Conservation (phyloP, 2,113 vertebrate genomes). For the Hypomesus transpacificus region DNA sequence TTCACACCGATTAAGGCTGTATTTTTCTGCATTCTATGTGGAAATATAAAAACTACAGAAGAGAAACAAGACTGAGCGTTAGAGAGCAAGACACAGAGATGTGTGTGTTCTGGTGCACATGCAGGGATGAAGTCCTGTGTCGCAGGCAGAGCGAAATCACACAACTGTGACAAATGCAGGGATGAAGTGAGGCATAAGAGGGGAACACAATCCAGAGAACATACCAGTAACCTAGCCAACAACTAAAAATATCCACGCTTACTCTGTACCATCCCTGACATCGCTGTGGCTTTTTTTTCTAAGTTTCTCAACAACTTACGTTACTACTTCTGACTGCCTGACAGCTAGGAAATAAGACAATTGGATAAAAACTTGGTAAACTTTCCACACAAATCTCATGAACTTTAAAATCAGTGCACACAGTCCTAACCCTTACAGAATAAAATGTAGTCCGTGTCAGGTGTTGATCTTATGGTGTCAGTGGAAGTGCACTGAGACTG, state of each 20-base stretch:
- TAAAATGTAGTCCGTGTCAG: too few species aligned
- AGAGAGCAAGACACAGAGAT: background rate
- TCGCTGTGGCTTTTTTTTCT: background rate
- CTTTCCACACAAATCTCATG: conserved; percentile 18
- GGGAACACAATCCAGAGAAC: background rate
- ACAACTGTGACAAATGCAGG: conserved; percentile 31
- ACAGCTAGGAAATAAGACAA: conserved; percentile 11
- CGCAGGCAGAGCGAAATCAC: background rate
- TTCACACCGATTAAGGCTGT: conserved; percentile 47
- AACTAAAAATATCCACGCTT: conserved; percentile 25
- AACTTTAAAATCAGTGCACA: background rate
- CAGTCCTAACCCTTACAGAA: too few species aligned
- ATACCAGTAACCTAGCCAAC: background rate
- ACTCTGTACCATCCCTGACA: conserved; percentile 3
- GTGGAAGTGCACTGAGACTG: too few species aligned
- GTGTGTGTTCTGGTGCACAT: background rate
- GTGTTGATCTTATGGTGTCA: too few species aligned
- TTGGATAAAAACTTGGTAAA: conserved; percentile 45
- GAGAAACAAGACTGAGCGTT: background rate
- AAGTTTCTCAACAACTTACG: background rate
- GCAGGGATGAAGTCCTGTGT: background rate
- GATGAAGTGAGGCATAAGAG: conserved; percentile 22
- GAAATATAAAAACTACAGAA: background rate
- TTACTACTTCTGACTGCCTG: background rate
- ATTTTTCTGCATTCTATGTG: conserved; percentile 18